Evolutionary conservation across 2,888 invertebrate species (phyloP).

Genomic region (Tipula confusa): DNA sequence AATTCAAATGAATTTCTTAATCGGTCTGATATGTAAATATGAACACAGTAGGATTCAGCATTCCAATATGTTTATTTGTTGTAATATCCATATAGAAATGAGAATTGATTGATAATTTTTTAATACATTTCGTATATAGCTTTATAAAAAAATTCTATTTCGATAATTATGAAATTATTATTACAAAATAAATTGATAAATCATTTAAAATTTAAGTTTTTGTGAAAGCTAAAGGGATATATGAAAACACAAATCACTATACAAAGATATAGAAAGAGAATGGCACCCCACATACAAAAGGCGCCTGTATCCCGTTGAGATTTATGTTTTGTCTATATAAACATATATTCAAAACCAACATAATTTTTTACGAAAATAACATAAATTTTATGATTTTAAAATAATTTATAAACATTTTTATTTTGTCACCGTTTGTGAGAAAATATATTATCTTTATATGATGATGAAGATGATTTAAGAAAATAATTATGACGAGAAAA

Average conservation of each 20-base stretch:
- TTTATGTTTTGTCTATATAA: not conserved
- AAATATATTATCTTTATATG: not conserved
- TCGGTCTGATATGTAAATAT: not conserved
- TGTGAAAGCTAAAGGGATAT: not conserved
- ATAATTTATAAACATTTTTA: not conserved
- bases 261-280: not conserved
- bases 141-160: not conserved
- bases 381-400: not conserved
- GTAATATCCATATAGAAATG: not conserved
- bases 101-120: not conserved
- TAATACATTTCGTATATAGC: too few species aligned
- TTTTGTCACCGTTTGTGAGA: constrained; percentile 20
- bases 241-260: not conserved
- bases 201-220: not conserved
- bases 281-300: not conserved
- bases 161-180: not conserved
- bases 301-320: constrained; percentile 14
- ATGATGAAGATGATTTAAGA: not conserved
- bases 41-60: not conserved
- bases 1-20: not conserved
- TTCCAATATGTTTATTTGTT: not conserved
- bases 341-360: not conserved
- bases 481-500: not conserved
- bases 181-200: not conserved
- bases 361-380: not conserved